These are phyloP conservation scores for Malurus melanocephalus DNA, from an alignment of 2,113 vertebrate species.

Conservation along the genomic window DNA sequence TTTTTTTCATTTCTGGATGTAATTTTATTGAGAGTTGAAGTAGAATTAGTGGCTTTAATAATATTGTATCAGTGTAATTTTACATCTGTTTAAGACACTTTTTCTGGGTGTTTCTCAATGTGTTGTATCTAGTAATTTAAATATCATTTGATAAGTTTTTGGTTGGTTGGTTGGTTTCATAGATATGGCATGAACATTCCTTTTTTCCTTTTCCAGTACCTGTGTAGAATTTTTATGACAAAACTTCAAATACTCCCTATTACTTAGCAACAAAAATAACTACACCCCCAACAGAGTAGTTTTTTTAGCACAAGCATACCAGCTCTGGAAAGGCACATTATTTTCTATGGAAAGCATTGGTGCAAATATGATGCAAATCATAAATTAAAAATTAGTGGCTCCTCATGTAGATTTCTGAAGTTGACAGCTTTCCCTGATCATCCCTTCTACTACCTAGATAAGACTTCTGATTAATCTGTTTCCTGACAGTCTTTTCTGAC, in stretches of 20 bases:
- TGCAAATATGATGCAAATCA: background rate
- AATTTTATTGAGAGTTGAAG: background rate
- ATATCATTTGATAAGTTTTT: background rate
- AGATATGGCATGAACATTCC: accelerated
- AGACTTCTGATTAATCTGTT: background rate
- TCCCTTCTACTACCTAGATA: background rate
- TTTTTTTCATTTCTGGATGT: background rate
- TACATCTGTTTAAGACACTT: background rate
- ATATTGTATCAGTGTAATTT: background rate
- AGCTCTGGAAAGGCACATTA: background rate
- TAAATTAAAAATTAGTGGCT: background rate
- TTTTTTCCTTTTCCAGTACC: background rate
- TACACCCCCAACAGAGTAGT: accelerated
- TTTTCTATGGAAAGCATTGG: background rate
- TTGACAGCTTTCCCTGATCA: background rate
- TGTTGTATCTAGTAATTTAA: background rate
- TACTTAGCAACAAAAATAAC: background rate
- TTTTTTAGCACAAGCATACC: background rate
- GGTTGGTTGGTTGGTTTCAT: accelerated
- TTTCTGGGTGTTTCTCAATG: background rate
- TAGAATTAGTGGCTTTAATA: background rate
- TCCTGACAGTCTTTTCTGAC: background rate
- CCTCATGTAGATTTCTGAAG: background rate
- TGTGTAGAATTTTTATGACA: background rate
- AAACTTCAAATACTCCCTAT: background rate